Base-by-base conservation (phyloP, 1,140 invertebrate species). In the Drosophila orena region DNA sequence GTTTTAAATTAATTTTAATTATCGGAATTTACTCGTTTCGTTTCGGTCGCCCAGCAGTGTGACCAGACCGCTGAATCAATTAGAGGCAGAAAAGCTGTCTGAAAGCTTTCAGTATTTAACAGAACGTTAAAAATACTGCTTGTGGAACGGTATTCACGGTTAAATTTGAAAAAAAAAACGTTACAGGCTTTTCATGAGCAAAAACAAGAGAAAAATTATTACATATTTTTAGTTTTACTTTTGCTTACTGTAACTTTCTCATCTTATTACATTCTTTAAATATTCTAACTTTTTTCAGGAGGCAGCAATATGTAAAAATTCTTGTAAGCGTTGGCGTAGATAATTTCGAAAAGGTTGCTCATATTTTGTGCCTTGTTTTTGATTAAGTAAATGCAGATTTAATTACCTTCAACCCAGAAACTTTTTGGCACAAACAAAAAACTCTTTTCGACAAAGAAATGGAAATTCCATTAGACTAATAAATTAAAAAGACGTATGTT, bases 1-100 rank as follows among this genome's bases (percentile, higher is more conserved):
- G 27, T 40, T 27, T 53, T 14, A 11, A 47, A 55, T 34, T 70
- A 70, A 70, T 68, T 69, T 42, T 43, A 70, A 70, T 71, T 70
- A 70, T 56, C 35, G 66, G 47, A 50, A 10, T 56, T 69, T 50
- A 30, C 24, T 49, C 46, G 24, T 17, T 68, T 59, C 34, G 56
- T 14, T 30, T 30, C 37, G 11, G 57, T 59, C 44, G 57, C 43
- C 30, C 40, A 44, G 20, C 53, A 43, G 53, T 35, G 60, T 62
- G 53, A 34, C 59, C 59, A 38, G 59, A 54, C 6, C 5, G 27
- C 10, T 8, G 6, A 22, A 10, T 10, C 30, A 30, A 30, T 30
- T 30, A 24, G 27, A 38, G 4, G 14, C 6, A 0, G 12, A 30
- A 58, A 58, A 58, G 43, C 55, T 58, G 14, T 0, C 30, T 3